Base-by-base conservation (phyloP, 2,888 invertebrate species). In the Litoditis marina region DNA sequence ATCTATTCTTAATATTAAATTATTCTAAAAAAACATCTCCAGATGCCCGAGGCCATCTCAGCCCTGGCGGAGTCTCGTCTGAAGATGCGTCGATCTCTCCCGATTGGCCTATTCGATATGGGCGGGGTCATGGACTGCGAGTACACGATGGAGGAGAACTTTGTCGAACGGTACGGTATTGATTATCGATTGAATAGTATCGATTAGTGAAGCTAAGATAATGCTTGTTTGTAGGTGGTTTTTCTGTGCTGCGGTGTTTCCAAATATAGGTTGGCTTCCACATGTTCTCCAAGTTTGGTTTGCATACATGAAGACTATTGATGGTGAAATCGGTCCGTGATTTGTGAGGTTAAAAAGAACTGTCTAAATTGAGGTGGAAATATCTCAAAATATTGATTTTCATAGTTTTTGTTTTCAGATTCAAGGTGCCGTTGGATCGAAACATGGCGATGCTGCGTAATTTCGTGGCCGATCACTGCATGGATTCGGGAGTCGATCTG, bases 401-500 rank as follows among this genome's bases (percentile, higher is more conserved):
- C 55, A 19, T n/a, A 65, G n/a, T 25, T 13, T 7, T 31, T 27
- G 4, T 28, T 19, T 60, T 68, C 32, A 75, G 76, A 55, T 53
- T 77, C 42, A 58, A 50, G n/a, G 56, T 60, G 1, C 67, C 68
- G 1, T 55, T 80, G 11, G 73, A 72, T 50, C 58, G 77, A 36
- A 66, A 69, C 60, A 54, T 73, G 68, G 61, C 68, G 47, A 66
- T 66, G 66, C 60, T 70, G 30, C 56, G 70, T 7, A 66, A 68
- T 50, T 54, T 70, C 46, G 55, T 70, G n/a, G 49, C 66, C 6
- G 69, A 66, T 31, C 32, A 89, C 2, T 88, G 89, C 13, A 74
- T 85, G n/a, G 91, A 95, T 84, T 87, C 88, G 39, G 91, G 91
- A 19, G 91, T 90, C 2, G 96, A 96, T 84, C 88, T 90, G 84